Base-by-base conservation (phyloP, 2,888 invertebrate species). In the Pediacus dermestoides region DNA sequence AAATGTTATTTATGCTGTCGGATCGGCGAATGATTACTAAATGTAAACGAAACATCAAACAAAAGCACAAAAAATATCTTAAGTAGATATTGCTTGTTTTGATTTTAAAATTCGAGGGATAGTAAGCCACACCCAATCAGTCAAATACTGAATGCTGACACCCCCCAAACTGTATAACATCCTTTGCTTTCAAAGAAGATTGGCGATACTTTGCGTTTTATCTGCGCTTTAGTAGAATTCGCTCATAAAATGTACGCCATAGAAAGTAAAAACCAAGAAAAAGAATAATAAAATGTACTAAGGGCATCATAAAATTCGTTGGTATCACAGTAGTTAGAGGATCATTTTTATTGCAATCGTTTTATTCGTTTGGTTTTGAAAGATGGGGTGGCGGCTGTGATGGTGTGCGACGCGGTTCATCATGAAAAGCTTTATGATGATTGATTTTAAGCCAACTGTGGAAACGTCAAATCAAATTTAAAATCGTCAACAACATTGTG, bases 221-320 rank as follows among this genome's bases (percentile, higher is more conserved):
- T 18, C 28, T 16, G 11, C 12, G 18, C 21, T 33, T 10, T 10
- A 9, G 26, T 4, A 7, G 26, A 26, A 26, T 26, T 26, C 10
- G 10, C 21, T 22, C 22, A 18, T 33, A 33, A 33, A 33, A 22
- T 21, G 33, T 33, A n/a, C 28, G 10, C 28, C 28, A 28, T 28
- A 28, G 12, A 28, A 28, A 61, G 58, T 60, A 60, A 60, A 58
- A 59, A 61, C 57, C 58, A 55, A 57, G 53, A 49, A 56, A 55
- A 55, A 51, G 56, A 59, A 61, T 58, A 63, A 61, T 61, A 63
- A 63, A 62, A 61, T 52, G 52, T 57, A 60, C 60, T 61, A 60
- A 61, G 60, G 58, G 58, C 50, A 49, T 61, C 60, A 53, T 63
- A 61, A 63, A 63, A 50, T 56, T 48, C 54, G 50, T 55, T 53